These are phyloP conservation scores for Atrina japonica DNA, from an alignment of 2,888 invertebrate species.

Conservation along the genomic window DNA sequence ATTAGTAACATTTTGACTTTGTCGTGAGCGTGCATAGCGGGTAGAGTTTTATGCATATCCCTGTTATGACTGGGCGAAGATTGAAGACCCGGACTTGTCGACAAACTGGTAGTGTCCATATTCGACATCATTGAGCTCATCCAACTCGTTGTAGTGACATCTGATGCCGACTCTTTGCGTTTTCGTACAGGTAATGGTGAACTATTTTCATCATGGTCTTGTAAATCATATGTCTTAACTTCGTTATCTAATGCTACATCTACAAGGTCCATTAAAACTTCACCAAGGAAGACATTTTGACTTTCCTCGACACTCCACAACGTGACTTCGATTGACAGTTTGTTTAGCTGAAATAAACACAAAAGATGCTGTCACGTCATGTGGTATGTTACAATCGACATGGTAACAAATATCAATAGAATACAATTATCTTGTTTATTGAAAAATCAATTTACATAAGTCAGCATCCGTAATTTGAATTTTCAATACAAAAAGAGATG, in stretches of 20 bases:
- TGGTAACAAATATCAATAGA: too few species aligned
- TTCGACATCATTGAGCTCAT: slow-evolving; percentile 31
- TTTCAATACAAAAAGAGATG: too few species aligned
- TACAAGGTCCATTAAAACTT: slow-evolving; percentile 85
- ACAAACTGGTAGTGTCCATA: slow-evolving; percentile 37
- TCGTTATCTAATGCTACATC: slow-evolving; percentile 93
- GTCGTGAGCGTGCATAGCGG: slow-evolving; percentile 60
- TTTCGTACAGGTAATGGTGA: slow-evolving; percentile 67
- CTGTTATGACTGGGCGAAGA: slow-evolving; percentile 28
- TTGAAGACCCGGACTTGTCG: slow-evolving; percentile 33
- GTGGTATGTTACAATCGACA: too few species aligned
- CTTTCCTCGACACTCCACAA: slow-evolving; percentile 93
- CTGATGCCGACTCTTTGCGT: slow-evolving; percentile 37
- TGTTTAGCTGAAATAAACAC: slow-evolving; percentile 84
- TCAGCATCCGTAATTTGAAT: too few species aligned
- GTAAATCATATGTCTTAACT: slow-evolving; percentile 89
- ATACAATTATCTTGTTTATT: too few species aligned
- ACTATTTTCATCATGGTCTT: slow-evolving; percentile 78
- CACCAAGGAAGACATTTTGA: slow-evolving; percentile 84
- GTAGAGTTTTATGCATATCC: slow-evolving; percentile 33
- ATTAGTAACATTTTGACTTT: slow-evolving; percentile 54
- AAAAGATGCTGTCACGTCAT: too few species aligned
- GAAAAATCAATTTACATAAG: too few species aligned
- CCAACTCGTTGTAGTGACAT: slow-evolving; percentile 34
- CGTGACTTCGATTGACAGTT: slow-evolving; percentile 91